Evolutionary conservation across 1,140 invertebrate genomes (phyloP).

Genomic region (Maniola jurtina): DNA sequence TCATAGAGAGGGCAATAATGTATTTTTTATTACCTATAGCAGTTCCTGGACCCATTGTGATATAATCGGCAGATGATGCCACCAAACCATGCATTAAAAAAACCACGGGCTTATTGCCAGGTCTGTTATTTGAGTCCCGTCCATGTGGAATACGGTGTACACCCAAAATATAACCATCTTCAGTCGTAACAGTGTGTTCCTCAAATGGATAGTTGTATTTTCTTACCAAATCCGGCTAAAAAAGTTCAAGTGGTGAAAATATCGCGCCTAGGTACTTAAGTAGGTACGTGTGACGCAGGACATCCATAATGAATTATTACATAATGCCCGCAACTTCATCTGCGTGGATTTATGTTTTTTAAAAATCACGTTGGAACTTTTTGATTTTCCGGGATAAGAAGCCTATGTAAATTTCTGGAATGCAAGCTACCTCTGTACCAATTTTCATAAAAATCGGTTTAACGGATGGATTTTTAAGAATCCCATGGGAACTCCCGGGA

Average conservation of each 20-base stretch:
- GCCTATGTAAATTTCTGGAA: no score
- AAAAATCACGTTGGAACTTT: no score
- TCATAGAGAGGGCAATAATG: no score
- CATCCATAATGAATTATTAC: background rate
- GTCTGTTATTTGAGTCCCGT: conserved; percentile 49
- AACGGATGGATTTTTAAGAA: no score
- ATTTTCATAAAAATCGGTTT: no score
- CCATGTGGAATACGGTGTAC: conserved; percentile 80
- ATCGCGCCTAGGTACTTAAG: background rate
- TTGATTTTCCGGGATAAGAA: no score
- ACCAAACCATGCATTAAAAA: conserved; percentile 85
- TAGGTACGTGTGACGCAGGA: background rate
- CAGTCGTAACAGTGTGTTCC: conserved; percentile 78
- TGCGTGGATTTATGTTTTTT: no score
- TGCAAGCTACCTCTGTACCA: no score
- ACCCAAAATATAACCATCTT: conserved; percentile 81
- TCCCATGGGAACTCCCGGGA: no score
- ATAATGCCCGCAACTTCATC: no score
- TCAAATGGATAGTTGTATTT: conserved; percentile 81
- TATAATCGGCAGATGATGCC: conserved; percentile 79
- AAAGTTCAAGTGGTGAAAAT: background rate
- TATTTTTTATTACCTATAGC: conserved; percentile 64
- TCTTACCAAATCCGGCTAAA: conserved; percentile 76
- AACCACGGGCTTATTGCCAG: conserved; percentile 57
- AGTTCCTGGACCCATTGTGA: conserved; percentile 51